phyloP scores from a whole-genome alignment of 1,140 invertebrate species.

The Drosophila albomicans region DNA sequence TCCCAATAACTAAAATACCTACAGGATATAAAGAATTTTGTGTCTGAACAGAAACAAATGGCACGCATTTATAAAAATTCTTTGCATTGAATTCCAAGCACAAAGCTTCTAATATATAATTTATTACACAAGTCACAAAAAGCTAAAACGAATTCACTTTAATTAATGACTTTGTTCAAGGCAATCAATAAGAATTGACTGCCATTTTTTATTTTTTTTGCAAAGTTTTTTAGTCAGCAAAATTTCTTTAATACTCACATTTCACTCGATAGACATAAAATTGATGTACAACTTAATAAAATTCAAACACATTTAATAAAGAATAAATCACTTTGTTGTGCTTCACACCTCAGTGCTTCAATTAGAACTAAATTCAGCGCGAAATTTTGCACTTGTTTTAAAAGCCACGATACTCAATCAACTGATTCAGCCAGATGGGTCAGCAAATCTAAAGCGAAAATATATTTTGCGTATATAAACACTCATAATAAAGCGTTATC shows the following conservation, averaged over 20 bases:
- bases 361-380: not conserved
- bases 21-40: not conserved
- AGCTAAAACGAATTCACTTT: not conserved
- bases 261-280: constrained; percentile 25
- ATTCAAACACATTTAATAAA: not conserved
- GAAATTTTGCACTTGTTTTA: not conserved
- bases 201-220: not conserved
- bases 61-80: not conserved
- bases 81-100: not conserved
- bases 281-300: not conserved
- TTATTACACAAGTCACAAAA: constrained; percentile 8
- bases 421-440: not conserved
- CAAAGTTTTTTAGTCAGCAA: not conserved
- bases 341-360: constrained; percentile 1
- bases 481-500: constrained; percentile 32
- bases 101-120: constrained; percentile 2
- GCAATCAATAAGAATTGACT: constrained; percentile 1
- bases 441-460: not conserved
- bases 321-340: constrained; percentile 1
- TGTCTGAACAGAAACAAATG: not conserved
- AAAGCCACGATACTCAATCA: constrained; percentile 1
- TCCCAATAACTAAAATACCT: not conserved
- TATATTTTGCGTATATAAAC: constrained; percentile 22
- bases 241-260: constrained; percentile 7
- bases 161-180: constrained; percentile 9